These are phyloP conservation scores for Rissa tridactyla DNA, from an alignment of 2,113 vertebrate genomes.

Conservation along the genomic window DNA sequence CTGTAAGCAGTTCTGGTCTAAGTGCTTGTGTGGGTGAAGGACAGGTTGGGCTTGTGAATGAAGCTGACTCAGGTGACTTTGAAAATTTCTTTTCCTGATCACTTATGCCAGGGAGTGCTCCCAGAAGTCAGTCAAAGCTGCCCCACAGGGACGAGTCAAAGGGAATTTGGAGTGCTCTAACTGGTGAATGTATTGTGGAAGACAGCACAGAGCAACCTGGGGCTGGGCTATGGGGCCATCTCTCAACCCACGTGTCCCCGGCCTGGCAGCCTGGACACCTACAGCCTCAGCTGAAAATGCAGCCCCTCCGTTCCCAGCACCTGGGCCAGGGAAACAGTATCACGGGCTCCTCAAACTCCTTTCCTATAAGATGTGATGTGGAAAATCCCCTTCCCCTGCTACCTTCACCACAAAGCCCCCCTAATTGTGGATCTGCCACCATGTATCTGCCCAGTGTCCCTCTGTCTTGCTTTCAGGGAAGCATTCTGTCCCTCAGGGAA, in stretches of 20 bases:
- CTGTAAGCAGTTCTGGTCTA: neutral
- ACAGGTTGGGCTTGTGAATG: neutral
- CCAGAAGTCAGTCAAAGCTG: neutral
- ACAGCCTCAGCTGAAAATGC: neutral
- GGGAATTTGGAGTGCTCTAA: neutral
- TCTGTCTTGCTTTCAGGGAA: neutral
- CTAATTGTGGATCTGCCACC: neutral
- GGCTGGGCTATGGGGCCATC: neutral
- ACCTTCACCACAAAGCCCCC: neutral
- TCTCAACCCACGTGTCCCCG: neutral
- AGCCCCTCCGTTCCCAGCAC: neutral
- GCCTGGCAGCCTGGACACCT: neutral
- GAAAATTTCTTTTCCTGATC: neutral
- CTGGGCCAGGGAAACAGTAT: neutral
- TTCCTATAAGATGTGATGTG: rapidly evolving
- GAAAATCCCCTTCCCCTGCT: neutral
- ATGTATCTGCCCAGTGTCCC: neutral
- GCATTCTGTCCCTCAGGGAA: neutral
- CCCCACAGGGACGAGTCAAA: neutral
- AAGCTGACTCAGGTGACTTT: neutral
- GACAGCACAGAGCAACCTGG: neutral
- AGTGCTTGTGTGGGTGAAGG: neutral
- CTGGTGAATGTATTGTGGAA: neutral
- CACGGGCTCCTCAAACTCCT: neutral
- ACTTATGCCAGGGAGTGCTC: neutral